A percentile compares a stretch with the other conserved stretches of the same genome.
Conservation (phyloP, 2,888 invertebrate species). For the Phaedon cochleariae region DNA sequence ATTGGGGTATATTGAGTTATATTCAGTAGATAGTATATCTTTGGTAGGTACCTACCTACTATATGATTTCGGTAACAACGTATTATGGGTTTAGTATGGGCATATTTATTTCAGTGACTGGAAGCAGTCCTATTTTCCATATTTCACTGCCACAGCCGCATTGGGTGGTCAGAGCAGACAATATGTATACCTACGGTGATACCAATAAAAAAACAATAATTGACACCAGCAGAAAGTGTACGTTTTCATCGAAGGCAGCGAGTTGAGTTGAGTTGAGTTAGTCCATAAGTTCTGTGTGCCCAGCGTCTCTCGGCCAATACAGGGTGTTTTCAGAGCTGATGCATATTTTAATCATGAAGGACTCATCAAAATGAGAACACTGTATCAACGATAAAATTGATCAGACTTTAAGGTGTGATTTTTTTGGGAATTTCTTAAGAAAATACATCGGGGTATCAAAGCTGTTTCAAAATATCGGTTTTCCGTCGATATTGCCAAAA, state of each 20-base stretch:
- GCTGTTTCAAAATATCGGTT: too few species aligned
- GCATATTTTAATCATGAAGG: too few species aligned
- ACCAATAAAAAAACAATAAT: slow-evolving; percentile 40
- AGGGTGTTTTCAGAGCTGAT: too few species aligned
- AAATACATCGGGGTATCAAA: too few species aligned
- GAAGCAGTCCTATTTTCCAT: background rate
- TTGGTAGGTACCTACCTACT: too few species aligned
- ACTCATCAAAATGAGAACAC: too few species aligned
- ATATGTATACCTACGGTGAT: slow-evolving; percentile 5
- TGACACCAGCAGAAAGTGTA: slow-evolving; percentile 35
- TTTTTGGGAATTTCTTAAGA: too few species aligned
- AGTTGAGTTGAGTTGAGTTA: slow-evolving; percentile 29
- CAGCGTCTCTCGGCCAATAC: slow-evolving; percentile 23
- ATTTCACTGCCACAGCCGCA: background rate
- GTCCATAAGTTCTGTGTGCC: slow-evolving; percentile 27
- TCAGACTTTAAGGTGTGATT: too few species aligned
- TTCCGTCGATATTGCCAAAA: too few species aligned
- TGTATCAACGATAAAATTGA: too few species aligned
- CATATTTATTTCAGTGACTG: background rate
- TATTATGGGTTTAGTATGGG: background rate
- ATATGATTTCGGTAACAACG: background rate
- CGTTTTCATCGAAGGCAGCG: slow-evolving; percentile 41
- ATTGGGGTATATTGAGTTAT: too few species aligned
- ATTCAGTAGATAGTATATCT: too few species aligned
- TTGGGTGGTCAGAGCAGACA: slow-evolving; percentile 13